phyloP scores from a whole-genome alignment of 2,113 vertebrate genomes.

The Lasiurus cinereus region DNA sequence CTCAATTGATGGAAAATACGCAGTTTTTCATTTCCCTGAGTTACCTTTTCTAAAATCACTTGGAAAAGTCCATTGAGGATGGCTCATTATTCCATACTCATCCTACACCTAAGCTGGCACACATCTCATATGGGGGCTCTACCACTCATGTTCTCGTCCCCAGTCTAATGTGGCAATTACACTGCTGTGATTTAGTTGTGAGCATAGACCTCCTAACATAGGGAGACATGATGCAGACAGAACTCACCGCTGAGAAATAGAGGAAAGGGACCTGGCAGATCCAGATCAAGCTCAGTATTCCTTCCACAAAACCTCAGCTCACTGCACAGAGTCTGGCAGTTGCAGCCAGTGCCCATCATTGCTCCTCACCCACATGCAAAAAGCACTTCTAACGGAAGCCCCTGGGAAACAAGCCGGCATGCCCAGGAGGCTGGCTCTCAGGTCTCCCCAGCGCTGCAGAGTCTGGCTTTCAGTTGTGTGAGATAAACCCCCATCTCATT shows the following conservation, averaged over 20 bases:
- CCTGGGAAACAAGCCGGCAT: background rate
- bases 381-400: background rate
- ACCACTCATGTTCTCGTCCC: background rate
- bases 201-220: background rate
- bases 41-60: constrained; percentile 14
- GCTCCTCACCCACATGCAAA: background rate
- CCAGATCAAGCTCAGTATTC: background rate
- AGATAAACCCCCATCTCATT: background rate
- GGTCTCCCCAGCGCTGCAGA: background rate
- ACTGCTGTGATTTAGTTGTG: background rate
- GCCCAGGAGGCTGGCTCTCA: background rate
- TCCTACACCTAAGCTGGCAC: background rate
- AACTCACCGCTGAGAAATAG: background rate
- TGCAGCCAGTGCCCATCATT: constrained; percentile 35
- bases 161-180: background rate
- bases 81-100: background rate
- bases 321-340: background rate
- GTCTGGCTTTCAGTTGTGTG: background rate
- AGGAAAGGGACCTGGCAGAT: background rate
- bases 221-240: background rate
- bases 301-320: background rate
- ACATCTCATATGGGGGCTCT: fast-evolving
- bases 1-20: background rate
- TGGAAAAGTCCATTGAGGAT: background rate
- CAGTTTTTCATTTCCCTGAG: constrained; percentile 1